Evolutionary conservation across 2,797 vertebrate species (phyloP).

Genomic region (Amniataba percoides): DNA sequence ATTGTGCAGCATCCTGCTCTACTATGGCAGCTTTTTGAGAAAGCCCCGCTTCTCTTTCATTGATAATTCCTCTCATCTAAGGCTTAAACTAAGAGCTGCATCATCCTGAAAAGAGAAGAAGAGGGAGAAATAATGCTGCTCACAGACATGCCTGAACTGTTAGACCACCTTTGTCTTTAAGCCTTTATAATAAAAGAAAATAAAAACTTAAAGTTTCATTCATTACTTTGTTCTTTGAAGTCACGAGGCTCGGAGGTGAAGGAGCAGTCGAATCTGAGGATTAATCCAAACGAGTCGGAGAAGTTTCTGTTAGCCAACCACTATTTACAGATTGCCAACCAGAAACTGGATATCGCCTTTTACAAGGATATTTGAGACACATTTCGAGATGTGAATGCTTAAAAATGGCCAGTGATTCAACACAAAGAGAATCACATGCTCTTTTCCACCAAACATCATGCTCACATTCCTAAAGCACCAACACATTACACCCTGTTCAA

Average conservation of each 20-base stretch:
- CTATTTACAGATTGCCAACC: neutral
- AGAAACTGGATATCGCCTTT: neutral
- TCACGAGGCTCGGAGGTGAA: too few relatives aligned
- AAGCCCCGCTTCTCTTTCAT: too few relatives aligned
- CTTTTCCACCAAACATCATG: constrained; percentile 1
- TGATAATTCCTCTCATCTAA: too few relatives aligned
- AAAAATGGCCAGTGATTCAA: neutral
- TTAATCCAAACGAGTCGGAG: neutral
- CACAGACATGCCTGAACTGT: too few relatives aligned
- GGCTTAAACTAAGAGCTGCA: too few relatives aligned
- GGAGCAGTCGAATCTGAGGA: neutral
- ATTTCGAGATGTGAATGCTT: neutral
- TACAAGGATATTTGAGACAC: neutral
- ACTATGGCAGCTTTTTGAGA: too few relatives aligned
- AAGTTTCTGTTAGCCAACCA: neutral
- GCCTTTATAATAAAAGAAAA: neutral
- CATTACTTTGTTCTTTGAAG: too few relatives aligned
- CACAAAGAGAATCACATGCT: neutral
- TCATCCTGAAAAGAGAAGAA: too few relatives aligned
- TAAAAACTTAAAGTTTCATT: too few relatives aligned
- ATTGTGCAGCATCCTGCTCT: too few relatives aligned
- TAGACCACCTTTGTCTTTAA: neutral
- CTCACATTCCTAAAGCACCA: constrained; percentile 31
- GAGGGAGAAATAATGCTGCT: too few relatives aligned
- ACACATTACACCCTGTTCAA: constrained; percentile 23